Conservation (phyloP, 2,113 vertebrate genomes). For the Mionectes macconnelli region DNA sequence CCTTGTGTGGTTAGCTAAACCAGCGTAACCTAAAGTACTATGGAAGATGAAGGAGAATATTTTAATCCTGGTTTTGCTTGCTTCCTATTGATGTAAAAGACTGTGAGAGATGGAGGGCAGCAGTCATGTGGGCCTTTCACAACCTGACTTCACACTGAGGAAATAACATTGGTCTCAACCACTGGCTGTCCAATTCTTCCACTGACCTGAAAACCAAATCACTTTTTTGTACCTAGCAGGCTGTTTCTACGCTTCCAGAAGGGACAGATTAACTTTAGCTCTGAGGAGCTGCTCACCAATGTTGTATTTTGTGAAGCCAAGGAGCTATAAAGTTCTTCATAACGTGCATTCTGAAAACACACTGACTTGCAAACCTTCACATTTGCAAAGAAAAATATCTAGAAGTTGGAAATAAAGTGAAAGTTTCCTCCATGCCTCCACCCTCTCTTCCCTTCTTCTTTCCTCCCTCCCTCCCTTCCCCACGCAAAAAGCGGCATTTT, state of each 20-base stretch:
- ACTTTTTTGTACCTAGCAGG: not conserved
- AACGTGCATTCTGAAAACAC: not conserved
- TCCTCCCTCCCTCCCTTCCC: not conserved
- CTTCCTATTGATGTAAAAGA: not conserved
- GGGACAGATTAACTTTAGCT: not conserved
- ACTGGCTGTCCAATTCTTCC: not conserved
- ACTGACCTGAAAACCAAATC: not conserved
- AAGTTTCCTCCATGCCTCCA: not conserved
- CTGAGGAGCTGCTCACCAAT: not conserved
- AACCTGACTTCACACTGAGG: not conserved
- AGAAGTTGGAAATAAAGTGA: not conserved
- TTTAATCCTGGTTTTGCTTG: not conserved
- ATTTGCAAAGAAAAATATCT: not conserved
- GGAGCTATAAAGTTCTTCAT: not conserved
- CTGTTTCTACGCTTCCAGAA: not conserved
- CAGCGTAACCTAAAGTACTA: not conserved
- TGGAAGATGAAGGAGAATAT: not conserved
- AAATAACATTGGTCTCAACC: not conserved
- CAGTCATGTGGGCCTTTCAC: not conserved
- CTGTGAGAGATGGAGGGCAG: not conserved
- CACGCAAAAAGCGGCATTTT: not conserved
- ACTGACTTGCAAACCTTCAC: not conserved
- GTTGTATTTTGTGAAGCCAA: not conserved
- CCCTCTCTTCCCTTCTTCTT: not conserved
- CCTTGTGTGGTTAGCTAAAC: not conserved